phyloP scores from a whole-genome alignment of 2,888 invertebrate genomes.

The Crossocerus cetratus region DNA sequence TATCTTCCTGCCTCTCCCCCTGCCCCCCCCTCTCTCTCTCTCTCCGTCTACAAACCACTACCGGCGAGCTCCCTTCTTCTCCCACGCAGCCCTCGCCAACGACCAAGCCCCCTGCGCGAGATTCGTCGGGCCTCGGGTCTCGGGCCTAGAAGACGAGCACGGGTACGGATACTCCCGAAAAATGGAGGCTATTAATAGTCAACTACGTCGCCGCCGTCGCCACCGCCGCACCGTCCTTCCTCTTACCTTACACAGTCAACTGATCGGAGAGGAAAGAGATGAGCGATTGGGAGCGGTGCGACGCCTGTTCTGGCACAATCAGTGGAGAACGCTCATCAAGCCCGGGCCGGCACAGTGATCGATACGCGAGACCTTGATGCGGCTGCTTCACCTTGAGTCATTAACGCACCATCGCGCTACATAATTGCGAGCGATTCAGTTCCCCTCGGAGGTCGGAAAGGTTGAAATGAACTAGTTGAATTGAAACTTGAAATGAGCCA shows the following conservation, averaged over 20 bases:
- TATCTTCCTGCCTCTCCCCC: constrained; percentile 45
- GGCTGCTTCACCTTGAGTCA: neutral
- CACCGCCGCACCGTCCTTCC: too few relatives aligned
- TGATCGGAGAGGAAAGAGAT: neutral
- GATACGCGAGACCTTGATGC: neutral
- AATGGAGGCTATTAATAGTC: constrained; percentile 40
- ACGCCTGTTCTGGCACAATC: neutral
- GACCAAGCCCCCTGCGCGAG: constrained; percentile 3
- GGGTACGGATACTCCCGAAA: constrained; percentile 20
- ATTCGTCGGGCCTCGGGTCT: constrained; percentile 29
- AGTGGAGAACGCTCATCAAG: neutral
- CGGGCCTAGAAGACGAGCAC: neutral
- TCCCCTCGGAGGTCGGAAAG: too few relatives aligned
- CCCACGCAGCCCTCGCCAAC: constrained; percentile 7
- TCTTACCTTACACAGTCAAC: too few relatives aligned
- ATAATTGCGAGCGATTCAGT: neutral
- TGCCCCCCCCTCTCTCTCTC: neutral
- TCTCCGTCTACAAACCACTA: too few relatives aligned
- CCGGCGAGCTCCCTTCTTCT: constrained; percentile 12
- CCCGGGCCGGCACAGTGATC: neutral
- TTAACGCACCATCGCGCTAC: neutral
- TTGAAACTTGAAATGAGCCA: too few relatives aligned
- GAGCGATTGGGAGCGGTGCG: neutral
- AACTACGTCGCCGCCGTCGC: constrained; percentile 29
- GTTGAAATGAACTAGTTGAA: too few relatives aligned